Evolutionary conservation across 2,113 vertebrate species (phyloP), one percentile per base, ranked within the genome.

Genomic region (Sakesphorus luctuosus): DNA sequence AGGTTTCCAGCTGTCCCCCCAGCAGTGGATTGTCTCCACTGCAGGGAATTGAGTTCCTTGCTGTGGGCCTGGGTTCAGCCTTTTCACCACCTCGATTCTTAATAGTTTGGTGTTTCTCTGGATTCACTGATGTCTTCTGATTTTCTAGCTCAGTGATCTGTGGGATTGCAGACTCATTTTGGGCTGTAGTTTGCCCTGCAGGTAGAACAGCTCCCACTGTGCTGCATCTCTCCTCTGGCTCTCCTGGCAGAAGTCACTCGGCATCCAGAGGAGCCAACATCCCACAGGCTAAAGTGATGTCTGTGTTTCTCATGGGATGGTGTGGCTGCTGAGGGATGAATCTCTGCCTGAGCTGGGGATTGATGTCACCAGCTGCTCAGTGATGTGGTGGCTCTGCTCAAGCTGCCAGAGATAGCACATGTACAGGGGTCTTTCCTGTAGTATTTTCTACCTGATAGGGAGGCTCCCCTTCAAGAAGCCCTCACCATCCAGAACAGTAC

Each of bases 231-330:
- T 85, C 28, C 53, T 65, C 26, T 7, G 20, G 33, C 67, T 68
- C 53, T 94, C 85, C 93, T 4, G 5, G 90, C 94, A 95, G 93
- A 94, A 93, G 77, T 94, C 89, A 90, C 76, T 62, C 73, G 66
- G 89, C 33, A 16, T 46, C 47, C 0, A 0, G 53, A 92, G 73
- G 43, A 90, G 35, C 46, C 33, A 7, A 38, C 1, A 3, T 62
- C 46, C 68, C 0, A 0, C 28, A n/a, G n/a, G 46, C 71, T 40
- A 28, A 10, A 61, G 52, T 3, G 17, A 4, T 69, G 46, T 26
- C 63, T 68, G 19, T 1, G 1, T 66, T 62, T 72, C 72, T 66
- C 23, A 1, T 36, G 62, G 52, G 29, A 24, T 67, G 81, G 53
- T 25, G 26, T 78, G 28, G 38, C 46, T 69, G 49, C 67, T 84